phyloP scores from a whole-genome alignment of 2,113 vertebrate species.

The Brienomyrus longianalis region DNA sequence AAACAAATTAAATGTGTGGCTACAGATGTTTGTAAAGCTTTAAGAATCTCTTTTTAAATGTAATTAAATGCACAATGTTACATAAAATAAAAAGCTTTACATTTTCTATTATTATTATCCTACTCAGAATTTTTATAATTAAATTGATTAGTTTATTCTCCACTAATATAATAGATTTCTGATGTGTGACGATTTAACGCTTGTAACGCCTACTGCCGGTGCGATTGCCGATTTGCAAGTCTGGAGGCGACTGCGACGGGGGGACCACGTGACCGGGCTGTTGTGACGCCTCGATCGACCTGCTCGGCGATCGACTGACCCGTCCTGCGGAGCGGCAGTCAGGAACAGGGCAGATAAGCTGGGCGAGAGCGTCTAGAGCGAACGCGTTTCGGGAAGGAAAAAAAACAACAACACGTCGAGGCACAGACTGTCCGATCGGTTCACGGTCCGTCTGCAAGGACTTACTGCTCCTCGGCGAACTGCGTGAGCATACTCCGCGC shows the following conservation, averaged over 20 bases:
- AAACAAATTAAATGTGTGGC: not conserved
- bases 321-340: not conserved
- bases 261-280: not conserved
- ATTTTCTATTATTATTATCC: not conserved
- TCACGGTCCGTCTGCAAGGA: not conserved
- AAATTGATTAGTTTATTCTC: not conserved
- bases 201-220: not conserved
- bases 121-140: not conserved
- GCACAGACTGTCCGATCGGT: not conserved
- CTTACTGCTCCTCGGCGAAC: not conserved
- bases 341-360: slow-evolving; percentile 21
- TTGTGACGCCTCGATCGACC: slow-evolving; percentile 7
- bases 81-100: not conserved
- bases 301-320: slow-evolving; percentile 5
- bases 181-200: not conserved
- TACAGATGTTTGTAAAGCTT: not conserved
- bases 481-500: not conserved
- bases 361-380: slow-evolving; percentile 26
- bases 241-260: not conserved
- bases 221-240: not conserved
- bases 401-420: not conserved
- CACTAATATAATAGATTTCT: not conserved
- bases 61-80: not conserved
- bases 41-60: not conserved
- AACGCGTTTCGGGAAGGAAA: slow-evolving; percentile 33